These are phyloP conservation scores for Glossophaga mutica DNA, from an alignment of 2,797 vertebrate genomes.

Conservation along the genomic window DNA sequence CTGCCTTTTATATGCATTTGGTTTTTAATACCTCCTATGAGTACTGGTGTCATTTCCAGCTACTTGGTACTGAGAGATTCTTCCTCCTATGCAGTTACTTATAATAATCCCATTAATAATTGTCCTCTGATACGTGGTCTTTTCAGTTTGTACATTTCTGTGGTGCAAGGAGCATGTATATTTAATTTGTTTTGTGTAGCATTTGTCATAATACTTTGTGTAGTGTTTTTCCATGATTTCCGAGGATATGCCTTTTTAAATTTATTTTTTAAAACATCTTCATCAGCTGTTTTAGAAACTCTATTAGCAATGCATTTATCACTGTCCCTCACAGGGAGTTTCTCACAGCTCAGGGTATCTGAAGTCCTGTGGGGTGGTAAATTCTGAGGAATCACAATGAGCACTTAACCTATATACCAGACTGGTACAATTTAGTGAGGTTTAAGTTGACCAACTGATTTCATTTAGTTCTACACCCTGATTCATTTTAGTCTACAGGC, in stretches of 20 bases:
- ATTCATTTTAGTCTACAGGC: conserved; percentile 59
- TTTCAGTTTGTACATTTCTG: neutral
- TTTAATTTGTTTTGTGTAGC: neutral
- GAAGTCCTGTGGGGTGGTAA: neutral
- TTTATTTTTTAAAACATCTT: neutral
- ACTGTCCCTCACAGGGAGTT: neutral
- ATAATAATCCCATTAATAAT: neutral
- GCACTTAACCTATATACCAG: neutral
- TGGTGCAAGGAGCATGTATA: neutral
- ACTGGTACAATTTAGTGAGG: conserved; percentile 40
- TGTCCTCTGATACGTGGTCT: neutral
- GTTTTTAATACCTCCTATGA: neutral
- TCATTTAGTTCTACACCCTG: conserved; percentile 41
- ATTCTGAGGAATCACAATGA: neutral
- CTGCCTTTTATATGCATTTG: neutral
- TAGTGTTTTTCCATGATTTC: neutral
- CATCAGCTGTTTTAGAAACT: neutral
- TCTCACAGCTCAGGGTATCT: neutral
- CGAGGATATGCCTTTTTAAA: neutral
- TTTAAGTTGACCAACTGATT: conserved; percentile 64
- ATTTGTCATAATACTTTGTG: neutral
- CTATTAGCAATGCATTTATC: neutral
- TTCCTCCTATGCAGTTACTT: neutral
- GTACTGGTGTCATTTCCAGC: neutral
- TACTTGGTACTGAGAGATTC: neutral